Evolutionary conservation across 2,797 vertebrate species (phyloP).

Genomic region (Gallirallus australis): DNA sequence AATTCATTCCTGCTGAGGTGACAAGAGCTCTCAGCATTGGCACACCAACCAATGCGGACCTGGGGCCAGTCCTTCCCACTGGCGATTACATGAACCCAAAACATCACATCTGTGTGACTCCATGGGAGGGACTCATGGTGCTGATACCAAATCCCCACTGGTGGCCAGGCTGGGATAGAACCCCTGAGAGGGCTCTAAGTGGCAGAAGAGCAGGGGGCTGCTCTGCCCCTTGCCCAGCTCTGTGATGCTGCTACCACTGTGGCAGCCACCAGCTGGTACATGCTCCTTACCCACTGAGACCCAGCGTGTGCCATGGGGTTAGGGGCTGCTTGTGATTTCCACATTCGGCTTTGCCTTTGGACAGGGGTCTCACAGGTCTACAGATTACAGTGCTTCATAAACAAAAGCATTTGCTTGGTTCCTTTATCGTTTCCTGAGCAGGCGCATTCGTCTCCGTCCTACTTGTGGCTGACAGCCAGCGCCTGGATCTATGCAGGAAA

Average conservation of each 20-base stretch:
- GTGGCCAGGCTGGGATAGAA: neutral
- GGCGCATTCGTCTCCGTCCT: neutral
- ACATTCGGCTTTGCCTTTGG: neutral
- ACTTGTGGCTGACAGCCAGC: conserved; percentile 5
- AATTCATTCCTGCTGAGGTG: neutral
- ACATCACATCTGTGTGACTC: neutral
- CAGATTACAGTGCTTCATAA: neutral
- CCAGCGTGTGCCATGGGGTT: accelerated
- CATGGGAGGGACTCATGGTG: neutral
- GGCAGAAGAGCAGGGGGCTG: neutral
- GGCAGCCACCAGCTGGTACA: accelerated
- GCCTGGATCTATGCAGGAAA: conserved; percentile 54
- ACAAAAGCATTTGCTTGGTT: neutral
- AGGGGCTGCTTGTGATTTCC: neutral
- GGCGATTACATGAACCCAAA: neutral
- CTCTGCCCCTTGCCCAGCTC: neutral
- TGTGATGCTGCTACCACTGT: neutral
- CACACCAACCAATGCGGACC: neutral
- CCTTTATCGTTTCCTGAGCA: conserved; percentile 40
- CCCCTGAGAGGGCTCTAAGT: neutral
- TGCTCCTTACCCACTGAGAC: accelerated
- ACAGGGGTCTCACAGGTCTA: neutral
- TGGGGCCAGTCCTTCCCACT: neutral
- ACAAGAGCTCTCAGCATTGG: neutral
- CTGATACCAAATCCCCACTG: neutral